Conservation (phyloP, 2,888 invertebrate species). For the Oithona nana region DNA sequence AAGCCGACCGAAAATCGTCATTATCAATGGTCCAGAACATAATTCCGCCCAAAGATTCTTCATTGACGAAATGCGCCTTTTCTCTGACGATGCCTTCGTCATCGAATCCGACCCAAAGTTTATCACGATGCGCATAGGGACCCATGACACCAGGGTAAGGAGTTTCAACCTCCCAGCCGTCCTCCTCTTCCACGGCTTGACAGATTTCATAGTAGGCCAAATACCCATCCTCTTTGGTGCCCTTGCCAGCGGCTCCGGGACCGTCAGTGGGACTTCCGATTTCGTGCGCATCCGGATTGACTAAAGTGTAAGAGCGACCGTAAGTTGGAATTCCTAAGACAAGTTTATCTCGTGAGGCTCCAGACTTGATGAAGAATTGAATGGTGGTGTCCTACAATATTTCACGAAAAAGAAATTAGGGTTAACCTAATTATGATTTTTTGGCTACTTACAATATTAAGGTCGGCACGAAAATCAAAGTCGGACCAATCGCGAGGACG, state of each 20-base stretch:
- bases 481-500: neutral
- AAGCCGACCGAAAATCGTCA: constrained; percentile 79
- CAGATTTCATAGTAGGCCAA: constrained; percentile 73
- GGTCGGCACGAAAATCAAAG: neutral
- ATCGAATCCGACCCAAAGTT: constrained; percentile 88
- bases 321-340: constrained; percentile 34
- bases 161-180: constrained; percentile 61
- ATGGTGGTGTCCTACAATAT: constrained; percentile 27
- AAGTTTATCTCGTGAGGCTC: constrained; percentile 27
- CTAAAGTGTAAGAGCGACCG: constrained; percentile 73
- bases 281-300: constrained; percentile 61
- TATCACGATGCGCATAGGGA: constrained; percentile 64
- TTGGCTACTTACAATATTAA: constrained; percentile 16
- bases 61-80: constrained; percentile 66
- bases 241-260: constrained; percentile 73
- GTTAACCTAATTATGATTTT: too few relatives aligned
- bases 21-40: constrained; percentile 90
- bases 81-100: constrained; percentile 59
- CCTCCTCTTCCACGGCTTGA: constrained; percentile 26
- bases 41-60: constrained; percentile 65
- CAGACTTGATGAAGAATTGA: constrained; percentile 27
- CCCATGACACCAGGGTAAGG: constrained; percentile 66
- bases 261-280: constrained; percentile 76
- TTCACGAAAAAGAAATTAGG: neutral
- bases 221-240: constrained; percentile 78